phyloP scores from a whole-genome alignment of 2,113 vertebrate genomes.

The Athene cunicularia region DNA sequence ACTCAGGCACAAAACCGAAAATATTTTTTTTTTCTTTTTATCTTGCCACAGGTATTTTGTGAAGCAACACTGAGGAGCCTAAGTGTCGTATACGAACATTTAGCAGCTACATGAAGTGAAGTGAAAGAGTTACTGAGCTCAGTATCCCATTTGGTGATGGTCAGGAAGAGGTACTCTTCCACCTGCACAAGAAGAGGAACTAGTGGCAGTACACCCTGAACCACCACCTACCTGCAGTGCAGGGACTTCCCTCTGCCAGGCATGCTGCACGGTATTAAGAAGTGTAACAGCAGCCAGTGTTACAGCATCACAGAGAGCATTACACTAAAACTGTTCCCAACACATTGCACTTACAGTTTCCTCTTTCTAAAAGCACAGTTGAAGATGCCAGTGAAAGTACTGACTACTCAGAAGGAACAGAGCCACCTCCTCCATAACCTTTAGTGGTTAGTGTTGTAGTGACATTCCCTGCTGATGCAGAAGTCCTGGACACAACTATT shows the following conservation, averaged over 20 bases:
- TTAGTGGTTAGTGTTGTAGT: background rate
- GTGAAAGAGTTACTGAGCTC: background rate
- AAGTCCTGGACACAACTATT: no score
- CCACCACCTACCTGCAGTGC: background rate
- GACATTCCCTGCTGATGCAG: background rate
- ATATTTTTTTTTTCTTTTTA: background rate
- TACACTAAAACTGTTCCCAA: background rate
- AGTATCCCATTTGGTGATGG: accelerated
- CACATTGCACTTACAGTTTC: background rate
- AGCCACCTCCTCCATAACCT: background rate
- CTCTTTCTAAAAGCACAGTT: background rate
- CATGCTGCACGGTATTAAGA: background rate
- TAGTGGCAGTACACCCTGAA: background rate
- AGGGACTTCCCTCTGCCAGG: background rate
- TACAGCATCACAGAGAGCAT: background rate
- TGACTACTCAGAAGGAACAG: background rate
- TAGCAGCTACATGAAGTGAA: background rate
- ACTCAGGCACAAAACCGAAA: no score
- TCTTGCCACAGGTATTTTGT: background rate
- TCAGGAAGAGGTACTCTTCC: background rate
- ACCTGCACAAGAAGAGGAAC: background rate
- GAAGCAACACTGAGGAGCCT: background rate
- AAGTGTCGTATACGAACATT: accelerated
- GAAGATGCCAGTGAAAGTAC: background rate
- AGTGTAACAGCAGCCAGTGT: background rate